Conservation (phyloP, 2,797 vertebrate species). For the Pantherophis alleghaniensis region DNA sequence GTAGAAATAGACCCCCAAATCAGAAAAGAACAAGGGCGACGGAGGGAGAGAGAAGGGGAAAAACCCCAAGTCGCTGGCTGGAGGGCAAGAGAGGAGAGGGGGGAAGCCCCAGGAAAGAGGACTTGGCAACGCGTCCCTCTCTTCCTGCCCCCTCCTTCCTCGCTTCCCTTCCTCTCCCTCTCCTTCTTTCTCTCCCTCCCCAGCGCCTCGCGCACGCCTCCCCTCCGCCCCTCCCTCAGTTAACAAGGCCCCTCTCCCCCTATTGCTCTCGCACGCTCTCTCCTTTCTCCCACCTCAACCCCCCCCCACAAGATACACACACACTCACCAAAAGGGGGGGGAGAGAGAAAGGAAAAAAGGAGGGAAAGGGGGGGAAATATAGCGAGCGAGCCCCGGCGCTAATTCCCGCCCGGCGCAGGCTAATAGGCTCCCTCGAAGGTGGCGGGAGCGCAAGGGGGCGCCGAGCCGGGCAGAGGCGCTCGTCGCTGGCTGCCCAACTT, state of each 20-base stretch:
- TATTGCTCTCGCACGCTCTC: constrained; percentile 26
- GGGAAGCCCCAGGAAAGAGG: constrained; percentile 57
- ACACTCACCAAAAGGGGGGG: neutral
- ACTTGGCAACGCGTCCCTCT: constrained; percentile 23
- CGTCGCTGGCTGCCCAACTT: constrained; percentile 85
- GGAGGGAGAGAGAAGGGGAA: constrained; percentile 45
- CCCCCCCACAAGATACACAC: neutral
- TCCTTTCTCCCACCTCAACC: neutral
- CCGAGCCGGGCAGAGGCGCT: constrained; percentile 71
- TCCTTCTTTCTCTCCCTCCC: neutral
- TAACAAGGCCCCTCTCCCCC: constrained; percentile 64
- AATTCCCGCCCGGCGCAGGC: constrained; percentile 64
- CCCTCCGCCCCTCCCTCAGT: constrained; percentile 68
- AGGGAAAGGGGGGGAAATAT: constrained; percentile 47
- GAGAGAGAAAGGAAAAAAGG: constrained; percentile 68
- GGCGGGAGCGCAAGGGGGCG: constrained; percentile 73
- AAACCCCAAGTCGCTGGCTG: constrained; percentile 72
- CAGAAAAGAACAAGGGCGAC: neutral
- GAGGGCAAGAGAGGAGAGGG: constrained; percentile 65
- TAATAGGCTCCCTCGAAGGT: constrained; percentile 70
- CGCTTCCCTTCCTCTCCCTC: neutral
- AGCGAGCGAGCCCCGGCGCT: constrained; percentile 48
- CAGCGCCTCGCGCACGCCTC: constrained; percentile 59
- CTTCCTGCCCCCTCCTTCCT: constrained; percentile 48
- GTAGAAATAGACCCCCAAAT: constrained; percentile 23